Evolutionary conservation across 2,888 invertebrate species (phyloP).

Genomic region (Morinoia aosen): DNA sequence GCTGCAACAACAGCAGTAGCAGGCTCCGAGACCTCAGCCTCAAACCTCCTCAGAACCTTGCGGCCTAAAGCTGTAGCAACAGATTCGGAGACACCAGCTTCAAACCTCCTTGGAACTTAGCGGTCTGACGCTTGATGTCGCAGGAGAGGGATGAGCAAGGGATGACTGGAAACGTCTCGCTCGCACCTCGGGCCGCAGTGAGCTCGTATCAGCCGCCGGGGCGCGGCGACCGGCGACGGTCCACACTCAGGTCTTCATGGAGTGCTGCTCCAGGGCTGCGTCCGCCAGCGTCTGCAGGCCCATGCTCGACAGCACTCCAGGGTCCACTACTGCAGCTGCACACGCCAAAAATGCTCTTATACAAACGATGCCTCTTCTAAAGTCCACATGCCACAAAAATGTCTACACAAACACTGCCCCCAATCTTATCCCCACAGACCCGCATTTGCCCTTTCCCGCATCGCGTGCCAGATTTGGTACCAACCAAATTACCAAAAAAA

Average conservation of each 20-base stretch:
- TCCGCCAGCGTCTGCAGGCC: conserved; percentile 79
- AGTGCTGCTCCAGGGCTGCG: conserved; percentile 73
- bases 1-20: background rate
- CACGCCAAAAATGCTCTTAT: background rate
- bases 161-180: background rate
- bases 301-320: conserved; percentile 72
- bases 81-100: background rate
- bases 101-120: background rate
- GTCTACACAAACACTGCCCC: too few species aligned
- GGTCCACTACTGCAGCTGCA: conserved; percentile 70
- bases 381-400: too few species aligned
- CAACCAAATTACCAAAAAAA: too few species aligned
- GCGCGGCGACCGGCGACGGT: background rate
- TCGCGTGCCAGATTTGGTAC: too few species aligned
- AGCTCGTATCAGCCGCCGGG: background rate
- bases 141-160: background rate
- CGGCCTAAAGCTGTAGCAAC: background rate
- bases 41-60: background rate
- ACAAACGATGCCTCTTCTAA: background rate
- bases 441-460: too few species aligned
- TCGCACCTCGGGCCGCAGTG: background rate
- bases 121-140: background rate
- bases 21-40: background rate
- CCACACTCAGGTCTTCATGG: conserved; percentile 28
- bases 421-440: too few species aligned